phyloP scores from a whole-genome alignment of 2,888 invertebrate species.

The Mythimna albipuncta region DNA sequence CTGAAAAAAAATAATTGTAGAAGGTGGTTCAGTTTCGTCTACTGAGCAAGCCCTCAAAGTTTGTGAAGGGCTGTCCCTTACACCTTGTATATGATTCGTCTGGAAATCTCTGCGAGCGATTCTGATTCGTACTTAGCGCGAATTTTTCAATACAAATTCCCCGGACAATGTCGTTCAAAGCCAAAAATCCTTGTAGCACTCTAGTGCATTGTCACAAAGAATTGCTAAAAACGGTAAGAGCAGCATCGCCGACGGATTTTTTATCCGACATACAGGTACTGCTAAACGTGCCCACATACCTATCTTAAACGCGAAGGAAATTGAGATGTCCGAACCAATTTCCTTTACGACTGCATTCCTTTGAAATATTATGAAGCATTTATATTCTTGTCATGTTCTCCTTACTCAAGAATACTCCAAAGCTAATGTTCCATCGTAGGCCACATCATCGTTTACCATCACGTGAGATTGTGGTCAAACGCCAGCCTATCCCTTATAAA shows the following conservation, averaged over 20 bases:
- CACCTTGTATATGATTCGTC: no score
- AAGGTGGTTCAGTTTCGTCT: no score
- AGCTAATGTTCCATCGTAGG: no score
- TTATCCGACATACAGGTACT: neutral
- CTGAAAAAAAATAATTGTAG: no score
- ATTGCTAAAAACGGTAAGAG: neutral
- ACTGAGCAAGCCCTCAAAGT: no score
- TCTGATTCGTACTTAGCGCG: no score
- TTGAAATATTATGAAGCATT: conserved; percentile 7
- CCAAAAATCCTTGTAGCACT: neutral
- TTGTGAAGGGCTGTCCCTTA: no score
- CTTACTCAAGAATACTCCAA: no score
- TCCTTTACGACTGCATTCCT: conserved; percentile 7
- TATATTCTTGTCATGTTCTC: neutral
- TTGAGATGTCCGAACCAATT: conserved; percentile 12
- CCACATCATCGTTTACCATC: no score
- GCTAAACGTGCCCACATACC: neutral
- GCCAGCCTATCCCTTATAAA: no score
- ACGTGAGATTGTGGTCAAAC: no score
- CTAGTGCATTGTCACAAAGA: neutral
- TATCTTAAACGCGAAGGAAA: conserved; percentile 3
- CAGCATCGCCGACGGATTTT: neutral
- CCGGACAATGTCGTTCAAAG: neutral
- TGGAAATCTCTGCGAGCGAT: no score
- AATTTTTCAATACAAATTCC: neutral